Conservation (phyloP, 2,888 invertebrate genomes). For the Lutraria lutraria region DNA sequence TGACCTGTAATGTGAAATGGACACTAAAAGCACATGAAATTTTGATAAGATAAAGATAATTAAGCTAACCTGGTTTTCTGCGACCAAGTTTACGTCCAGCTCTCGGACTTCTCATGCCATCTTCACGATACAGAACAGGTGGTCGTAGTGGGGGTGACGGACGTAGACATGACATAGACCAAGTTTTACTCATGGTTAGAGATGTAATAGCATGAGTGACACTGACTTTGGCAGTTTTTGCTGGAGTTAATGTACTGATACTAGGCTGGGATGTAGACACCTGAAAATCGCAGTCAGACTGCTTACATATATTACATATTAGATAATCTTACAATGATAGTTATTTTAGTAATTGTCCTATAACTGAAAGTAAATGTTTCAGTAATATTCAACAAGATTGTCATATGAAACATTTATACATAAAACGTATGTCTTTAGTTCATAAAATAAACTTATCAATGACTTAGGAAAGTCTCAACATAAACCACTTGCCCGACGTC, state of each 20-base stretch:
- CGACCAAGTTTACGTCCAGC: slow-evolving; percentile 78
- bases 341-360: background rate
- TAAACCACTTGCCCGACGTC: too few relatives aligned
- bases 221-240: slow-evolving; percentile 83
- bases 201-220: slow-evolving; percentile 76
- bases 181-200: slow-evolving; percentile 79
- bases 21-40: background rate
- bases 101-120: slow-evolving; percentile 83
- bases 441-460: too few relatives aligned
- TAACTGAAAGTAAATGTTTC: background rate
- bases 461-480: too few relatives aligned
- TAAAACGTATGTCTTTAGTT: too few relatives aligned
- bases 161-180: slow-evolving; percentile 92
- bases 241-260: slow-evolving; percentile 81
- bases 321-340: background rate
- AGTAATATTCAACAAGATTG: too few relatives aligned
- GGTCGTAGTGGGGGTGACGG: slow-evolving; percentile 95
- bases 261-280: slow-evolving; percentile 83
- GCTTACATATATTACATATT: background rate
- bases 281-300: slow-evolving; percentile 65
- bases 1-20: background rate
- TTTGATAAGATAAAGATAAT: background rate
- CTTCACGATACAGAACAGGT: slow-evolving; percentile 88
- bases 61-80: slow-evolving; percentile 80
- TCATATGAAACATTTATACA: too few relatives aligned